A percentile compares a stretch with the other conserved stretches of the same genome.
Evolutionary conservation across 2,797 vertebrate genomes (phyloP).

Genomic region (Tapirus indicus): DNA sequence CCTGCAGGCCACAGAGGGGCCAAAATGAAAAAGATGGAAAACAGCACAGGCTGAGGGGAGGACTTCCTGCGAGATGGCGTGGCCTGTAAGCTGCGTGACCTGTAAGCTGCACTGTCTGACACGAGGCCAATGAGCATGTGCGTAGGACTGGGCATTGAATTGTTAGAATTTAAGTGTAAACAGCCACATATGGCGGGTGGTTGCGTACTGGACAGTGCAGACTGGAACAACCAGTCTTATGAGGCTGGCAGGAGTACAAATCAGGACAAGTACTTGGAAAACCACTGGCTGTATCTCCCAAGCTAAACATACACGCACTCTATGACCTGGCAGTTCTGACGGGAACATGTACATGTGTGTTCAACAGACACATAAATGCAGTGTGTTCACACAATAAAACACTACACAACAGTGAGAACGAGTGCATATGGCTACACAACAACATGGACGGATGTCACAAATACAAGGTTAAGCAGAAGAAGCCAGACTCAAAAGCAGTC

Average conservation of each 20-base stretch:
- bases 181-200: background rate
- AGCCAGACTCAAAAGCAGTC: background rate
- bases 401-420: rapidly evolving
- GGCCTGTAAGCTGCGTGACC: background rate
- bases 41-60: background rate
- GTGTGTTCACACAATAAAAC: rapidly evolving
- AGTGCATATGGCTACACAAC: rapidly evolving
- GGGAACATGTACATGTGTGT: rapidly evolving
- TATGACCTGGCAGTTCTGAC: rapidly evolving
- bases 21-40: rapidly evolving
- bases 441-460: rapidly evolving
- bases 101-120: background rate
- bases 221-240: rapidly evolving
- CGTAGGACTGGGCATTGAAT: background rate
- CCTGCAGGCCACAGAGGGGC: background rate
- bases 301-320: rapidly evolving
- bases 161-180: rapidly evolving
- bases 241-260: rapidly evolving
- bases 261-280: background rate
- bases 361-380: background rate
- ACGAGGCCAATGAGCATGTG: background rate
- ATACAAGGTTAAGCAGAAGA: background rate
- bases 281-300: rapidly evolving
- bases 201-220: too few species aligned
- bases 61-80: rapidly evolving